Conservation (phyloP, 1,140 invertebrate genomes). For the Eulimnadia texana region DNA sequence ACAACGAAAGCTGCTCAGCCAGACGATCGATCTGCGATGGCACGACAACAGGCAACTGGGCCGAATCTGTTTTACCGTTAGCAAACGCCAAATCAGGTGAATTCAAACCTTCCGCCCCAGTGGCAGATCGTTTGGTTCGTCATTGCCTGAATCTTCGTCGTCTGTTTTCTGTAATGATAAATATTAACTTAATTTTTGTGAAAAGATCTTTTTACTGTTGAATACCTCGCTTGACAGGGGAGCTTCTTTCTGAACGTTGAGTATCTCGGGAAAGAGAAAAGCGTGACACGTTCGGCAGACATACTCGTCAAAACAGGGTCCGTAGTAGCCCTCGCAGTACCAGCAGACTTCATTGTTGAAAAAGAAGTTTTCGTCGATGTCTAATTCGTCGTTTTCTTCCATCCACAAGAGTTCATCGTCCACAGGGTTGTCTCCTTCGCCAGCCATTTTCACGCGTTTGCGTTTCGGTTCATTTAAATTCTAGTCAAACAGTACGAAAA, state of each 20-base stretch:
- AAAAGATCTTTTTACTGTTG: no score
- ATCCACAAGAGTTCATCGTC: slow-evolving; percentile 13
- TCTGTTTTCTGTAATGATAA: slow-evolving; percentile 84
- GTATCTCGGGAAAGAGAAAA: slow-evolving; percentile 72
- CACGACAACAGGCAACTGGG: not conserved
- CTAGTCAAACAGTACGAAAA: no score
- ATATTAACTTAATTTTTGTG: no score
- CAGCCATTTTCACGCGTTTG: no score
- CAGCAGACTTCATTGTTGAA: slow-evolving; percentile 52
- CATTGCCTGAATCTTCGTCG: slow-evolving; percentile 83
- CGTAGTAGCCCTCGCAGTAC: slow-evolving; percentile 82
- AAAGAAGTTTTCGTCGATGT: slow-evolving; percentile 17
- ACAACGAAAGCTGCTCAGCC: slow-evolving; percentile 29
- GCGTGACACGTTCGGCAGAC: slow-evolving; percentile 84
- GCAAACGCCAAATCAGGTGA: not conserved
- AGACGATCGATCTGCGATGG: slow-evolving; percentile 29
- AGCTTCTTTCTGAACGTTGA: slow-evolving; percentile 34
- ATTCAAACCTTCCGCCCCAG: not conserved
- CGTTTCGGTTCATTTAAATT: no score
- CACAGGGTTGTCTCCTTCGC: not conserved
- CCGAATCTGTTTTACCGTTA: slow-evolving; percentile 5
- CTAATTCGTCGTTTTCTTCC: slow-evolving; percentile 8
- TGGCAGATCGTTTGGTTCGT: slow-evolving; percentile 66
- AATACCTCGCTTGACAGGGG: slow-evolving; percentile 39
- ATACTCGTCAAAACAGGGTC: slow-evolving; percentile 75